phyloP scores from a whole-genome alignment of 2,113 vertebrate species.

The Hippocampus zosterae region DNA sequence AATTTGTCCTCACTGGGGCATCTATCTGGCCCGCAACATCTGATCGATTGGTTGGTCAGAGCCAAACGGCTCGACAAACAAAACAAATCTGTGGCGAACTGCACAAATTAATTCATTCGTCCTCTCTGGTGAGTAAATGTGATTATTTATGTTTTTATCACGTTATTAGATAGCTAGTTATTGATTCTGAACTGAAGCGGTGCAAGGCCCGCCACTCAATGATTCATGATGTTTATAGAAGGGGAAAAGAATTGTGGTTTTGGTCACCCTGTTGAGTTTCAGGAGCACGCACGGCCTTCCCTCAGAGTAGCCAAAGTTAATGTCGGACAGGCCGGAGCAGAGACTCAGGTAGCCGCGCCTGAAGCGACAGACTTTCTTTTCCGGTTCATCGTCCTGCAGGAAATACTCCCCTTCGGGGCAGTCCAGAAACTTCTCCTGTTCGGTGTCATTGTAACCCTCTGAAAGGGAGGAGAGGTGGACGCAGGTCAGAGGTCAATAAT shows the following conservation, averaged over 20 bases:
- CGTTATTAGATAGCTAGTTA: too few relatives aligned
- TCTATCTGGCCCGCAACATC: too few relatives aligned
- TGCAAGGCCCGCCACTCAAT: too few relatives aligned
- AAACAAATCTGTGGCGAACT: too few relatives aligned
- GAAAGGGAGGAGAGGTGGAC: background rate
- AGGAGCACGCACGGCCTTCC: constrained; percentile 87
- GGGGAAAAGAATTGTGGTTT: background rate
- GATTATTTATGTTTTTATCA: too few relatives aligned
- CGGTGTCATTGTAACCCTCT: constrained; percentile 71
- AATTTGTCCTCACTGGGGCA: too few relatives aligned
- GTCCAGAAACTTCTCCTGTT: constrained; percentile 76
- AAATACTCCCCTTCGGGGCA: constrained; percentile 73
- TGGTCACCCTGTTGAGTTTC: constrained; percentile 93
- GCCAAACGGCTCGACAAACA: too few relatives aligned
- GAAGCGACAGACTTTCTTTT: constrained; percentile 82
- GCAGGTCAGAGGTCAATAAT: background rate
- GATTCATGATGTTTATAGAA: background rate
- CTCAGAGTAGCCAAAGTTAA: constrained; percentile 80
- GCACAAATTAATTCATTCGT: background rate
- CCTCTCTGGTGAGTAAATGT: background rate
- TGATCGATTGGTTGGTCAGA: too few relatives aligned
- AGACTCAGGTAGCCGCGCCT: constrained; percentile 71
- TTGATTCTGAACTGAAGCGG: too few relatives aligned
- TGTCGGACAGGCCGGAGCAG: constrained; percentile 81
- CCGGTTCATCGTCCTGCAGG: constrained; percentile 58